phyloP scores from a whole-genome alignment of 2,888 invertebrate species.

The Agrotis ipsilon region DNA sequence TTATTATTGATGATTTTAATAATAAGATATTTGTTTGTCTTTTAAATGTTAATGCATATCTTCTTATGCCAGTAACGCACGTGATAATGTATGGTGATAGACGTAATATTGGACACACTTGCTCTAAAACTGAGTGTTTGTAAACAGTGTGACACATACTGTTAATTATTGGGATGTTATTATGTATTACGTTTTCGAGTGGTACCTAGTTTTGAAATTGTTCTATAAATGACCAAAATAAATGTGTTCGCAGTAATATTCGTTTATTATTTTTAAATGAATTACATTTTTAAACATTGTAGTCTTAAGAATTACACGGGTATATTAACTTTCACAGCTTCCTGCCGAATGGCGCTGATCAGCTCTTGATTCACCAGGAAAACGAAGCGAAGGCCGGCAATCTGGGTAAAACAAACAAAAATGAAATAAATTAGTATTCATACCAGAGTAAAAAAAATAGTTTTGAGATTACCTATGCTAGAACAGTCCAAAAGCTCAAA shows the following conservation, averaged over 20 bases:
- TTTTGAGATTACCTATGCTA: neutral
- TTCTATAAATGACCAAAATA: slow-evolving; percentile 90
- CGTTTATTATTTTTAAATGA: slow-evolving; percentile 65
- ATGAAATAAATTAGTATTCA: neutral
- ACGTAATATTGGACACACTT: slow-evolving; percentile 74
- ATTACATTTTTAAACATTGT: slow-evolving; percentile 70
- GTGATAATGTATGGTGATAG: slow-evolving; percentile 89
- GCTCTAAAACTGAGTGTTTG: slow-evolving; percentile 64
- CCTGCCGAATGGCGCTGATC: slow-evolving; percentile 96
- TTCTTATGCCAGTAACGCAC: slow-evolving; percentile 87
- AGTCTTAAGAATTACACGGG: slow-evolving; percentile 75
- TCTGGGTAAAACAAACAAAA: slow-evolving; percentile 86
- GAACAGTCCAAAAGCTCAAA: neutral
- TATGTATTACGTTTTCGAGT: slow-evolving; percentile 85
- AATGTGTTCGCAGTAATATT: slow-evolving; percentile 89
- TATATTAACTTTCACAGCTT: slow-evolving; percentile 95
- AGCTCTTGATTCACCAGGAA: slow-evolving; percentile 98
- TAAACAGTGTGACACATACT: slow-evolving; percentile 74
- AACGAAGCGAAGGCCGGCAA: slow-evolving; percentile 97
- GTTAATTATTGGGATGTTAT: slow-evolving; percentile 73
- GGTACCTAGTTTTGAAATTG: slow-evolving; percentile 86
- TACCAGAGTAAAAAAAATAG: neutral
- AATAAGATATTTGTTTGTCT: slow-evolving; percentile 74
- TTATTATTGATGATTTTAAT: slow-evolving; percentile 74
- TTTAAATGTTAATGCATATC: slow-evolving; percentile 85